Base-by-base conservation (phyloP, 2,888 invertebrate species). In the Patella ulyssiponensis region DNA sequence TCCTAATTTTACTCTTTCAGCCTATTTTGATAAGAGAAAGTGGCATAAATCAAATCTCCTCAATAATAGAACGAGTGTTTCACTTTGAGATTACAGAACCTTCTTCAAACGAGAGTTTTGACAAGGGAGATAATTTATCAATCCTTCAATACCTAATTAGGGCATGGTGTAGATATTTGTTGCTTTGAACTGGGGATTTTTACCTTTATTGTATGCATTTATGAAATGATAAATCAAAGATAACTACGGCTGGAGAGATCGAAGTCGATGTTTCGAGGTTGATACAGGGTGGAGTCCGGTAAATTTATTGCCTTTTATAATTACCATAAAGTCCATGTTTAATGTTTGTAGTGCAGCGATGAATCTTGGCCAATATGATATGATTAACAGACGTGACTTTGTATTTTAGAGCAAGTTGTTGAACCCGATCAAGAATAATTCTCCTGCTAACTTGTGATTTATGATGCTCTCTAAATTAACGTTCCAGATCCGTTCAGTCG, bases 71-170 rank as follows among this genome's bases (percentile, higher is more conserved):
- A 44, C 44, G 44, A 44, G 44, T 44, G 44, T 44, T 44, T 23
- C 64, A 64, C 64, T 64, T 64, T 23, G 64, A 64, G 64, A 64
- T 64, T 64, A 64, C 64, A 20, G 23, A 64, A 64, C 23, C 64
- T 64, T 64, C 64, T 64, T 64, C 64, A 64, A 64, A 64, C 64
- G 64, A 64, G 64, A 64, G 64, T 64, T 64, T 64, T 64, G 64
- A 64, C 64, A 64, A 20, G 64, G 64, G 64, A 23, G 23, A 64
- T 64, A 64, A 64, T 64, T 64, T 64, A 64, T 64, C 64, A 64
- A 64, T 64, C 64, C 64, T 64, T 20, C 64, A 64, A 12, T 23
- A 64, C 64, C 64, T 64, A 64, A 64, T 64, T 64, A 64, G 64
- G 64, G 20, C 64, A 64, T 64, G 20, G 64, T 64, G 64, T 64